Conservation (phyloP, 2,113 vertebrate species). For the Benitochromis conjunctus region DNA sequence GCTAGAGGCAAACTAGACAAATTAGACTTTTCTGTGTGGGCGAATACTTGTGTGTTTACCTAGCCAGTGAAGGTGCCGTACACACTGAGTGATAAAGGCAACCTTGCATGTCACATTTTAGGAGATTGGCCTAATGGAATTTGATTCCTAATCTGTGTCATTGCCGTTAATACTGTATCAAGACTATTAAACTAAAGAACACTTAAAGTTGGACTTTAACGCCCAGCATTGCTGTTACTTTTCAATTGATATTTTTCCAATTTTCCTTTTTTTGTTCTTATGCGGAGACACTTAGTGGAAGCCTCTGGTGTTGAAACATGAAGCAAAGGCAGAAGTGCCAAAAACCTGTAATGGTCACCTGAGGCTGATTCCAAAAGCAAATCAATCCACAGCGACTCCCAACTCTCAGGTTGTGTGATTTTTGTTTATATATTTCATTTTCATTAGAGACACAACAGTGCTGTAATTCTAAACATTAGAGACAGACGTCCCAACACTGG, state of each 20-base stretch:
- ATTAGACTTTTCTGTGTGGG: not conserved
- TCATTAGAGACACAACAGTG: not conserved
- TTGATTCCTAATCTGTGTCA: not conserved
- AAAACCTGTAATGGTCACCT: not conserved
- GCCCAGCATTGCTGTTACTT: not conserved
- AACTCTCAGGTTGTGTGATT: not conserved
- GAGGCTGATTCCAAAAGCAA: not conserved
- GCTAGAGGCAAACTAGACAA: conserved; percentile 1
- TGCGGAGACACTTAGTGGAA: not conserved
- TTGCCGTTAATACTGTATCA: not conserved
- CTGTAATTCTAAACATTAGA: not conserved
- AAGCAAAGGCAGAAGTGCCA: not conserved
- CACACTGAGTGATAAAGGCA: not conserved
- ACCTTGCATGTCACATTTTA: not conserved
- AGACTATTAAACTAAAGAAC: not conserved
- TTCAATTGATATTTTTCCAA: not conserved
- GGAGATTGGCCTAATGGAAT: not conserved
- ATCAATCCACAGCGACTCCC: not conserved
- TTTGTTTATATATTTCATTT: not conserved
- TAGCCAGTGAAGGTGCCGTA: not conserved
- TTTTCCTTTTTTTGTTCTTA: not conserved
- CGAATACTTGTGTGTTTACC: not conserved
- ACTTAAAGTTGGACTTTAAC: not conserved
- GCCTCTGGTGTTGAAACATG: not conserved
- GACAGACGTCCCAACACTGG: not conserved